Conservation (phyloP, 2,888 invertebrate species). For the Julus scandinavius region DNA sequence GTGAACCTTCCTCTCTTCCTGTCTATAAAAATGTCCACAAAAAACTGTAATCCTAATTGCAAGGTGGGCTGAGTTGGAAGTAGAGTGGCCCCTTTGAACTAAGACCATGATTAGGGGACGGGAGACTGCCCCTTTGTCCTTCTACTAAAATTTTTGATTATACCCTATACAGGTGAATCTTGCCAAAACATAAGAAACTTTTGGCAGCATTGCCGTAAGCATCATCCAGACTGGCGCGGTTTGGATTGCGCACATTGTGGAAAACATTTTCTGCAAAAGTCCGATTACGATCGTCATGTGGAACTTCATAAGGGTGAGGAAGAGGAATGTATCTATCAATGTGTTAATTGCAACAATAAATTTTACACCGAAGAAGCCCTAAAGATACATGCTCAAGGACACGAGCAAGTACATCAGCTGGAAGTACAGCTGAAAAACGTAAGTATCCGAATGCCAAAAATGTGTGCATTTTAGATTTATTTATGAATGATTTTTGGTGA, state of each 20-base stretch:
- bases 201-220: conserved; percentile 54
- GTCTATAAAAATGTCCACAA: no score
- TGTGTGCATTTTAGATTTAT: background rate
- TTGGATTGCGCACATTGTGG: conserved; percentile 55
- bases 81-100: no score
- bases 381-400: conserved; percentile 33
- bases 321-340: background rate
- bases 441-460: background rate
- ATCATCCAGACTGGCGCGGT: conserved; percentile 56
- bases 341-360: conserved; percentile 47
- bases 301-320: conserved; percentile 44
- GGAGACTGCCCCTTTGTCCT: no score
- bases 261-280: conserved; percentile 55
- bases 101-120: no score
- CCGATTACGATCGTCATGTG: conserved; percentile 53
- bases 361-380: conserved; percentile 52
- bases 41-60: no score
- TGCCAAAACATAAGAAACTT: conserved; percentile 51
- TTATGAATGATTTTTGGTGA: background rate
- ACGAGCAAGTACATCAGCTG: conserved; percentile 50
- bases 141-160: background rate
- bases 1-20: no score
- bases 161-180: conserved; percentile 1
- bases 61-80: no score
- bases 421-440: conserved; percentile 30